Base-by-base conservation (phyloP, 2,888 invertebrate species). In the Monochamus alternatus region DNA sequence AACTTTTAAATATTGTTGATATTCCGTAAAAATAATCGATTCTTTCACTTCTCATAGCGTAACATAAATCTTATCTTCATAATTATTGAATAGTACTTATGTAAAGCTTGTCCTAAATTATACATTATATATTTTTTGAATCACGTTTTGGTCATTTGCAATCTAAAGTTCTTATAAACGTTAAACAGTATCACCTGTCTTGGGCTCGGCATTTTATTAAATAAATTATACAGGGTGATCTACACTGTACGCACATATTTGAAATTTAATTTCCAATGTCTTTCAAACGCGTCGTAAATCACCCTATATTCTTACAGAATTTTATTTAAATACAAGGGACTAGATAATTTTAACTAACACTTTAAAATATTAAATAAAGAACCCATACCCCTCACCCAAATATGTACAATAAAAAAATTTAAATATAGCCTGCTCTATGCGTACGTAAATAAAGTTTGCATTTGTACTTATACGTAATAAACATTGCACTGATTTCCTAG, bases 401-500 rank as follows among this genome's bases (percentile, higher is more conserved):
- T 10, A 47, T 3, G 12, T 47, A 12, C 10, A 47, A 3, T 3
- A 47, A 12, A 47, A 47, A 9, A 55, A 55, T 55, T 55, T 22
- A 55, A 22, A 14, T 7, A 22, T n/a, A n/a, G 14, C n/a, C 5
- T 55, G 55, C n/a, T n/a, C 8, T 55, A 14, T 7, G n/a, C 14
- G 12, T 14, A 55, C 14, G 4, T 55, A 55, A n/a, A 55, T 22
- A 47, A 47, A 47, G 5, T 55, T 55, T 22, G n/a, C 38, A n/a
- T 55, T 55, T 55, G 55, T 55, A 55, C 55, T 5, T 55, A n/a
- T n/a, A 55, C 3, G 14, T 7, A 55, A 14, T 55, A 55, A 55
- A 55, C n/a, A 55, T 55, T 55, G 55, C 60, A 60, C 60, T 60
- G 60, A 60, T 60, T 55, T 55, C 38, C 38, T 38, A 38, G 47